Evolutionary conservation across 2,888 invertebrate genomes (phyloP).

Genomic region (Cabera pusaria): DNA sequence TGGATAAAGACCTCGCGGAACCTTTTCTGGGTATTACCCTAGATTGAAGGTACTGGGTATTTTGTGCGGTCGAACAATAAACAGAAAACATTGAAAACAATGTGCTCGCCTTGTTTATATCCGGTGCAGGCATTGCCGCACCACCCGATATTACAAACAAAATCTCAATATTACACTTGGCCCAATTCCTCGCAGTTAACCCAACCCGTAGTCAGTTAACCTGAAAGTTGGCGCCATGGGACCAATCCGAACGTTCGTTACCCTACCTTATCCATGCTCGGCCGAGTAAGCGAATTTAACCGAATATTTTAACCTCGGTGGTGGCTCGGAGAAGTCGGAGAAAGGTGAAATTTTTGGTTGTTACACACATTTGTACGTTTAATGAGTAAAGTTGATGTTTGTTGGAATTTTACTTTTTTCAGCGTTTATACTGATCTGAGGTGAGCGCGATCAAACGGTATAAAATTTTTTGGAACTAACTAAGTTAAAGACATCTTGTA

Average conservation of each 20-base stretch:
- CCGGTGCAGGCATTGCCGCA: conserved; percentile 1
- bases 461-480: conserved; percentile 4
- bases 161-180: conserved; percentile 50
- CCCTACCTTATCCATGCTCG: conserved; percentile 49
- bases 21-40: too few relatives aligned
- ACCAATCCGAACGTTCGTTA: conserved; percentile 67
- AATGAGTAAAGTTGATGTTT: conserved; percentile 56
- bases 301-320: conserved; percentile 71
- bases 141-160: conserved; percentile 25
- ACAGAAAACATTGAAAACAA: too few relatives aligned
- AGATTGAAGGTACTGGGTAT: too few relatives aligned
- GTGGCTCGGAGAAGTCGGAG: conserved; percentile 39
- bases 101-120: too few relatives aligned
- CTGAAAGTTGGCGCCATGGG: conserved; percentile 65
- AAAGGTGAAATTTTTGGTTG: conserved; percentile 52
- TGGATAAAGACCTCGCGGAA: too few relatives aligned
- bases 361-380: conserved; percentile 38
- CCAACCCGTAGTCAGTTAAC: conserved; percentile 53
- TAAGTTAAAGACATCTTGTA: too few relatives aligned
- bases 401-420: conserved; percentile 45
- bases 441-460: conserved; percentile 15
- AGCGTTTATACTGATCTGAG: conserved; percentile 21
- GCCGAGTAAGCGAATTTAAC: conserved; percentile 74
- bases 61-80: too few relatives aligned
- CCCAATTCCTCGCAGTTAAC: conserved; percentile 58